Evolutionary conservation across 2,888 invertebrate species (phyloP), one percentile per base, ranked within the genome.

Genomic region (Cerceris ruficornis): DNA sequence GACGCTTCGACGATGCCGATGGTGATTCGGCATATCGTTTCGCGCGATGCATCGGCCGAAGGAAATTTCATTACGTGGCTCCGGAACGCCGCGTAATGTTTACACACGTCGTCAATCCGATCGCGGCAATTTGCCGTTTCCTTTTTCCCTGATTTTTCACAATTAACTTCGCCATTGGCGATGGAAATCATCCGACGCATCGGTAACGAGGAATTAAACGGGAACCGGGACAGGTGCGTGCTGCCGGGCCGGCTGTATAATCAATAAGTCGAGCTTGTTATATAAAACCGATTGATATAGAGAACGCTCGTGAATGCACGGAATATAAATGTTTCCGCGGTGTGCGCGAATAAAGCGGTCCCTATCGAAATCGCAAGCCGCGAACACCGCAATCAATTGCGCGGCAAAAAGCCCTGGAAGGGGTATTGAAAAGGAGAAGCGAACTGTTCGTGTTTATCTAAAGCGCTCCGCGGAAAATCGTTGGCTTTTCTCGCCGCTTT

Each of bases 251-350:
- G 28, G 28, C 28, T 50, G 79, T 65, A 62, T 65, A 69, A 84
- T 84, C 77, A 68, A 84, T 81, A 84, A 83, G 84, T 82, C 74
- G 74, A 65, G 69, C 49, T 69, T 69, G 67, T 68, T 83, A 62
- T 81, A 61, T 68, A 72, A 84, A 77, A 81, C 59, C 58, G 77
- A 70, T 64, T 81, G 84, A 78, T 75, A 77, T 43, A 78, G 43
- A 28, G 69, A 81, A 77, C 58, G 74, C 59, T 43, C 73, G 69
- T 69, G 7, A 28, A 43, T 54, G 77, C 50, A 60, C 15, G 58
- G 77, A 81, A 81, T 77, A 72, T 77, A 69, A 77, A 84, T 73
- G 72, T 69, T 72, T 15, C 65, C 54, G 65, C 52, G 42, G 1
- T 8, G 64, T 28, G 41, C 42, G 49, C 67, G 65, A 69, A 74